Percentiles rank a stretch among this genome's conserved stretches.
Conservation (phyloP, 1,140 invertebrate genomes). For the Melanaphis sacchari region DNA sequence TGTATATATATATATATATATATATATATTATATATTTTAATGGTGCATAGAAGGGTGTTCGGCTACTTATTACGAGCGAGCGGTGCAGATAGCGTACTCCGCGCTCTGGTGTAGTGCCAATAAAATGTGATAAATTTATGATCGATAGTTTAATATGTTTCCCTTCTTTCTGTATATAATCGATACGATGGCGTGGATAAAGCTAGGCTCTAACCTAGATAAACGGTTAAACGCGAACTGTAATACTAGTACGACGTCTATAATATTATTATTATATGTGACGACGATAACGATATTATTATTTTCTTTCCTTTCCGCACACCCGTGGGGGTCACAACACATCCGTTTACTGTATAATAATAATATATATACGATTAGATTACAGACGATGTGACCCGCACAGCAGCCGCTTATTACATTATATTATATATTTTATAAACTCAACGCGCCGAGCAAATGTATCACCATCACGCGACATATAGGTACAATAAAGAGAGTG, state of each 20-base stretch:
- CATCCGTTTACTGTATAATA: not conserved
- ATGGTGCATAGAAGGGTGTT: not conserved
- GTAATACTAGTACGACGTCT: not conserved
- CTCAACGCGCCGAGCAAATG: not conserved
- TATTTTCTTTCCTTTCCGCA: not conserved
- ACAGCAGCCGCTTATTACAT: not conserved
- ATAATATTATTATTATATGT: not conserved
- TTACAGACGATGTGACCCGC: not conserved
- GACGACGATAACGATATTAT: conserved; percentile 7
- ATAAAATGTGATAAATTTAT: conserved; percentile 17
- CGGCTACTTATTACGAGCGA: not conserved
- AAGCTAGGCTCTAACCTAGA: not conserved
- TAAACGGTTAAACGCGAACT: not conserved
- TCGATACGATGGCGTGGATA: not conserved
- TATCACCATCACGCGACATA: not conserved
- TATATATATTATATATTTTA: not conserved
- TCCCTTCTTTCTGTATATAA: not conserved
- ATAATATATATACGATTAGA: not conserved
- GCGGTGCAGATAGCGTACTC: too few species aligned
- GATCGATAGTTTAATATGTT: not conserved
- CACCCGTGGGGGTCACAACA: not conserved
- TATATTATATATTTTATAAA: conserved; percentile 19
- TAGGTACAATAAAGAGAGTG: too few species aligned
- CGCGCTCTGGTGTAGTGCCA: not conserved
- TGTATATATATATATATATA: not conserved